Conservation (phyloP, 2,888 invertebrate genomes). For the Acrobasis repandana region DNA sequence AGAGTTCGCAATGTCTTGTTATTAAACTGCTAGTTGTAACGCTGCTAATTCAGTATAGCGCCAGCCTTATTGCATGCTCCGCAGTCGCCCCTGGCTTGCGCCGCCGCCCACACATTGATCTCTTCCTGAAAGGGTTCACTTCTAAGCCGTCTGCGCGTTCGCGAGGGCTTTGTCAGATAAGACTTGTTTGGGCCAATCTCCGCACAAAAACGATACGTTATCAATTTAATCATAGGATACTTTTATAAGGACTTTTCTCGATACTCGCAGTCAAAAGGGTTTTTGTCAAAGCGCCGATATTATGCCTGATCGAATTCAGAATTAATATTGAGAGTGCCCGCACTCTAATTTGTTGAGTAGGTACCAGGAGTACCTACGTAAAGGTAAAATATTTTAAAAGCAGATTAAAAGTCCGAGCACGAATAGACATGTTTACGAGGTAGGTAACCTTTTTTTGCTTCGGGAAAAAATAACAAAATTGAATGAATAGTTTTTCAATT, state of each 20-base stretch:
- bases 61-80: neutral
- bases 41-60: too few relatives aligned
- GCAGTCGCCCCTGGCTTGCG: conserved; percentile 28
- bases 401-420: neutral
- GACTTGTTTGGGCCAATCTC: conserved; percentile 62
- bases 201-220: conserved; percentile 59
- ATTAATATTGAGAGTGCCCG: neutral
- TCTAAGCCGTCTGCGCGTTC: conserved; percentile 58
- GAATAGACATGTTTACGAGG: neutral
- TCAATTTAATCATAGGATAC: conserved; percentile 69
- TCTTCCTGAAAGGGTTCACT: conserved; percentile 67
- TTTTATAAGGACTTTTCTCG: conserved; percentile 40
- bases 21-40: too few relatives aligned
- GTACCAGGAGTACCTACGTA: neutral
- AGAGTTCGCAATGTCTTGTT: too few relatives aligned
- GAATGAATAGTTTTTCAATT: neutral
- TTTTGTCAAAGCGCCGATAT: neutral
- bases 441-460: neutral
- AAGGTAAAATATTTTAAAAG: neutral
- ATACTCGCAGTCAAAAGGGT: conserved; percentile 31
- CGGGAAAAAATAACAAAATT: too few relatives aligned
- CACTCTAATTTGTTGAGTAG: neutral
- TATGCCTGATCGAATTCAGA: conserved; percentile 1
- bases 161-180: conserved; percentile 66
- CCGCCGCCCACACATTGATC: conserved; percentile 51